Evolutionary conservation across 2,888 invertebrate genomes (phyloP).

Genomic region (Falcaria lacertinaria): DNA sequence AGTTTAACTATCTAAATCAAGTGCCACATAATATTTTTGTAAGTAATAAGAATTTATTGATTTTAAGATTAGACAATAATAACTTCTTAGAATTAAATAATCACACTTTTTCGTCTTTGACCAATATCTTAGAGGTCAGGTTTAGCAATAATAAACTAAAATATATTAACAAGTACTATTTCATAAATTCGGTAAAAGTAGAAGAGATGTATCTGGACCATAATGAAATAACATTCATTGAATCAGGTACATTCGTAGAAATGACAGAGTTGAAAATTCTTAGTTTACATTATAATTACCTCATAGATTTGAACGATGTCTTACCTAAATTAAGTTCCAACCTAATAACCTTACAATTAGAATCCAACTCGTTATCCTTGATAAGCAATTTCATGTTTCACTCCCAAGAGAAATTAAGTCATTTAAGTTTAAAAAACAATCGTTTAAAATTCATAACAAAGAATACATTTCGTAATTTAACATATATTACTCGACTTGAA

Average conservation of each 20-base stretch:
- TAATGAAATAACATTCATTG: slow-evolving; percentile 89
- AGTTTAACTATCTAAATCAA: slow-evolving; percentile 90
- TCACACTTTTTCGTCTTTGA: slow-evolving; percentile 87
- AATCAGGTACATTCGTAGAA: slow-evolving; percentile 87
- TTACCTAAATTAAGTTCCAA: slow-evolving; percentile 85
- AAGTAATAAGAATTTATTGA: slow-evolving; percentile 86
- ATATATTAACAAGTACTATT: slow-evolving; percentile 86
- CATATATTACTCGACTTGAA: slow-evolving; percentile 86
- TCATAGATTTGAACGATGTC: slow-evolving; percentile 87
- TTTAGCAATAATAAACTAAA: slow-evolving; percentile 91
- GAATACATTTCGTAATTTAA: slow-evolving; percentile 86
- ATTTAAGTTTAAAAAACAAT: slow-evolving; percentile 91
- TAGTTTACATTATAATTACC: slow-evolving; percentile 89
- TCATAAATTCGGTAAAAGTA: slow-evolving; percentile 86
- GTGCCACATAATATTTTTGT: slow-evolving; percentile 89
- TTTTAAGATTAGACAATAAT: slow-evolving; percentile 92
- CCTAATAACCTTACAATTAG: slow-evolving; percentile 87
- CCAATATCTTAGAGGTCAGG: slow-evolving; percentile 87
- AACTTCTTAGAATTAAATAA: slow-evolving; percentile 88
- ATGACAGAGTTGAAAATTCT: slow-evolving; percentile 89
- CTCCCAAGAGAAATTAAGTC: slow-evolving; percentile 88
- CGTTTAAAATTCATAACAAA: slow-evolving; percentile 84
- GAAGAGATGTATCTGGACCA: slow-evolving; percentile 92
- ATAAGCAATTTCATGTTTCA: slow-evolving; percentile 87
- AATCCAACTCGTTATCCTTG: slow-evolving; percentile 86